Percentiles rank a stretch among this genome's conserved stretches.
Evolutionary conservation across 2,797 vertebrate species (phyloP).

Genomic region (Spheniscus humboldti): DNA sequence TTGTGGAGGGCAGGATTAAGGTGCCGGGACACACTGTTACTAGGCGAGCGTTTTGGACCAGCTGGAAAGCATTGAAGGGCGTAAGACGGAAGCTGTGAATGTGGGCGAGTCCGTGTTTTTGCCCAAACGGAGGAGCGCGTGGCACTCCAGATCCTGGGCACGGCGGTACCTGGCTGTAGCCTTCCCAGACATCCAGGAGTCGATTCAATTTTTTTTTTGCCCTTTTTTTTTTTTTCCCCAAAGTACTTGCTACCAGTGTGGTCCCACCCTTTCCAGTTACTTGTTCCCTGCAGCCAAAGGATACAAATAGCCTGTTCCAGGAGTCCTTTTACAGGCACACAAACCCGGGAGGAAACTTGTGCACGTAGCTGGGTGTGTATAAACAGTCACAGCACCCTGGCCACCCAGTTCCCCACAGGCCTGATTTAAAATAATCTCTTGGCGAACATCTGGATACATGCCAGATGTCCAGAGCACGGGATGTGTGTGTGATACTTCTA

Average conservation of each 20-base stretch:
- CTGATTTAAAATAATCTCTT: not conserved
- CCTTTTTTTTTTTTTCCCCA: not conserved
- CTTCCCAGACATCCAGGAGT: not conserved
- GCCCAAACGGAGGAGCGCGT: accelerated
- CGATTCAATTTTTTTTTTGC: not conserved
- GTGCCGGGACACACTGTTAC: not conserved
- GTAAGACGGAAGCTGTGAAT: not conserved
- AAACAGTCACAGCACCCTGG: not conserved
- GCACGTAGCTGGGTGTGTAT: not conserved
- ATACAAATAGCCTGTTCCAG: constrained; percentile 17
- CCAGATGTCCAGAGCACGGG: not conserved
- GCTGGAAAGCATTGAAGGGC: not conserved
- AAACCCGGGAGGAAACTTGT: not conserved
- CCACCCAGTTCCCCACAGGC: not conserved
- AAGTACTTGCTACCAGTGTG: not conserved
- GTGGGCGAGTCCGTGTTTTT: accelerated
- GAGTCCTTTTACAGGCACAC: not conserved
- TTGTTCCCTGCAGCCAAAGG: not conserved
- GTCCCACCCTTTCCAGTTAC: constrained; percentile 49
- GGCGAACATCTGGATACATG: not conserved
- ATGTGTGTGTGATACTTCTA: not conserved
- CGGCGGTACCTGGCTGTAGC: not conserved
- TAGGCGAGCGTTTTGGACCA: not conserved
- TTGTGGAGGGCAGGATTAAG: not conserved
- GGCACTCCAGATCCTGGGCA: not conserved